Evolutionary conservation across 2,888 invertebrate species (phyloP).

Genomic region (Drosophila glabriapex): DNA sequence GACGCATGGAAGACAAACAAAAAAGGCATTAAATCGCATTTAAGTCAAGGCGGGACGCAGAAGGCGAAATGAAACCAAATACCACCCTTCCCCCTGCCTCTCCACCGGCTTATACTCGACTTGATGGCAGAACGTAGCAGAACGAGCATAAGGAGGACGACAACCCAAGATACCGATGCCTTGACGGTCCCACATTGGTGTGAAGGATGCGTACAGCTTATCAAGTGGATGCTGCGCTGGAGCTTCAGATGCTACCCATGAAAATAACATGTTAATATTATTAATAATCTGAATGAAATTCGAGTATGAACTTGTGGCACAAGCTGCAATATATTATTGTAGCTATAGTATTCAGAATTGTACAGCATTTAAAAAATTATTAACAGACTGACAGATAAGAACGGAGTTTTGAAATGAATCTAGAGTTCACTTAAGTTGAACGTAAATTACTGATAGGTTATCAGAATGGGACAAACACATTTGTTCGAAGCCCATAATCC

Average conservation of each 20-base stretch:
- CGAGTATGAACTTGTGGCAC: conserved; percentile 1
- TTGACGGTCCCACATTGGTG: conserved; percentile 35
- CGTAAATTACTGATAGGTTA: neutral
- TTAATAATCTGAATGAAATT: conserved; percentile 5
- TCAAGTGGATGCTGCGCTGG: conserved; percentile 18
- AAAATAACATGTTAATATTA: conserved; percentile 14
- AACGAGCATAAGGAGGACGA: conserved; percentile 32
- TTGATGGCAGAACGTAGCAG: conserved; percentile 34
- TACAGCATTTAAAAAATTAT: neutral
- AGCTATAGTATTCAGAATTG: neutral
- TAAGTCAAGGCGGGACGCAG: conserved; percentile 67
- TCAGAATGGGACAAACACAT: neutral
- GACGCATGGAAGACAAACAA: conserved; percentile 82
- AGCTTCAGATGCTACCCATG: neutral
- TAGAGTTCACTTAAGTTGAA: neutral
- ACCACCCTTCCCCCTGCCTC: conserved; percentile 20
- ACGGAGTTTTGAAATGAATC: neutral
- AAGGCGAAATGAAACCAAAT: conserved; percentile 33
- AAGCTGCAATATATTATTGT: neutral
- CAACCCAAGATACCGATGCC: conserved; percentile 24
- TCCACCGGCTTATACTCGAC: conserved; percentile 55
- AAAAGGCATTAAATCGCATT: conserved; percentile 83
- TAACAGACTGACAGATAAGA: neutral
- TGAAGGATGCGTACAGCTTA: conserved; percentile 47
- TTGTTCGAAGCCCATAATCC: neutral